Conservation (phyloP, 2,113 vertebrate genomes). For the Phrynosoma blainvillii region DNA sequence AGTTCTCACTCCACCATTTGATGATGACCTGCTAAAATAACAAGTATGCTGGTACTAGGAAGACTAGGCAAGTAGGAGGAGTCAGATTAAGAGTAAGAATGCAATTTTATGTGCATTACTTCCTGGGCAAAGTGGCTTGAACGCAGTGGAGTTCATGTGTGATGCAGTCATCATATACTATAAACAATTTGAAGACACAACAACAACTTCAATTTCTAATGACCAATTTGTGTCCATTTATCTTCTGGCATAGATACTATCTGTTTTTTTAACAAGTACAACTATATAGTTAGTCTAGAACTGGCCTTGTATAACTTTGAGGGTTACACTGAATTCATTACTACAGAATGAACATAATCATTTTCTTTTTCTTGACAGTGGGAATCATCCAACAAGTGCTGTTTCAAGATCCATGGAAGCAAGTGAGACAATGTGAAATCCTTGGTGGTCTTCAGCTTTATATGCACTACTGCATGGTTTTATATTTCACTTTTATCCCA, state of each 20-base stretch:
- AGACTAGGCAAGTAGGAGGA: too few relatives aligned
- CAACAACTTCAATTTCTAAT: too few relatives aligned
- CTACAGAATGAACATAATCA: conserved; percentile 76
- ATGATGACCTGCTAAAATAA: accelerated
- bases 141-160: neutral
- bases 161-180: neutral
- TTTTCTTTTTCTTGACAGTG: too few relatives aligned
- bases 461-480: conserved; percentile 80
- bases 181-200: too few relatives aligned
- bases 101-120: neutral
- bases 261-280: too few relatives aligned
- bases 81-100: neutral
- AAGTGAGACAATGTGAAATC: neutral
- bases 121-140: neutral
- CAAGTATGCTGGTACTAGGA: neutral
- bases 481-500: conserved; percentile 74
- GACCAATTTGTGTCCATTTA: too few relatives aligned
- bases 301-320: conserved; percentile 83
- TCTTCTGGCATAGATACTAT: too few relatives aligned
- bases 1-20: neutral
- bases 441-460: conserved; percentile 49
- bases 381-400: neutral
- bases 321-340: conserved; percentile 86
- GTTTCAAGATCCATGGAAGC: neutral
- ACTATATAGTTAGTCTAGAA: too few relatives aligned